Evolutionary conservation across 2,797 vertebrate genomes (phyloP), one percentile per base, ranked within the genome.

Genomic region (Bovichtus diacanthus): DNA sequence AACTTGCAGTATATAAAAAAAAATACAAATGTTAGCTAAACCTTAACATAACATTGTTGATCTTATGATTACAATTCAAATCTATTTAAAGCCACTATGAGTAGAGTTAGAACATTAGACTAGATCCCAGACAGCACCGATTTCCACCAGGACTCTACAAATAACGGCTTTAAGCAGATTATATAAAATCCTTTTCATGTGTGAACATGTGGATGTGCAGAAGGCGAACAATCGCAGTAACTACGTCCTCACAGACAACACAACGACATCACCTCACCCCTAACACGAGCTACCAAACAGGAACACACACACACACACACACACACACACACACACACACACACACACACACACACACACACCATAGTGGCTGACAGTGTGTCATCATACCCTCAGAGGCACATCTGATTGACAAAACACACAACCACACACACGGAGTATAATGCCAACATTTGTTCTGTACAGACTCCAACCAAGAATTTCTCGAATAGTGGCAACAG

Each of bases 171-270:
- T 50, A 21, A 34, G 27, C 15, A 41, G 39, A 67, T 19, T 13
- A 41, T 7, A 47, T 3, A 2, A 58, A 3, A 21, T 71, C 25
- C 34, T 18, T 61, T 13, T 39, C 0, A 41, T 49, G 6, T 65
- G 41, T 70, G n/a, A 47, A 56, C 53, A 29, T 56, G 50, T 41
- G 11, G 55, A 29, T 71, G 31, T 55, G 46, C 21, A 9, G 29
- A 53, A 34, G 41, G 46, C 67, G 78, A 56, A 61, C 12, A 56
- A 55, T 46, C 21, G 64, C 11, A 66, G 47, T 16, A 65, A 25
- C 59, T 29, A 29, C 4, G 3, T 70, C 58, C 11, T 54, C 5
- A 47, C 16, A 76, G 67, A 79, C 51, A 69, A 61, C 36, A 41
- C 29, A 13, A 50, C 27, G 27, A 53, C 18, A 55, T 62, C 56